A percentile compares a stretch with the other conserved stretches of the same genome.
Evolutionary conservation across 2,888 invertebrate genomes (phyloP).

Genomic region (Drosophila formosana): DNA sequence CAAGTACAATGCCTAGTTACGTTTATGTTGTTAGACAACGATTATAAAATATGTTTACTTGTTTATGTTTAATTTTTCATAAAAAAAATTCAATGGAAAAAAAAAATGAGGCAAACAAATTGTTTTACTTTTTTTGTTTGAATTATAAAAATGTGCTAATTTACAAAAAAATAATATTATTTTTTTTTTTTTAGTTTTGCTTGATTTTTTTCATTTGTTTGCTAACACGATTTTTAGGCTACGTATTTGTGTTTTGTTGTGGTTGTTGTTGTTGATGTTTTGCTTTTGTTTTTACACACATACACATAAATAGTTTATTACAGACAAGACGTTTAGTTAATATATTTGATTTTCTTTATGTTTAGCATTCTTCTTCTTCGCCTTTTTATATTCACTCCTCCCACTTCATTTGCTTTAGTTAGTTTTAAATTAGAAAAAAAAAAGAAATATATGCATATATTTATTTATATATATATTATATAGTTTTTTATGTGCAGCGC

Average conservation of each 20-base stretch:
- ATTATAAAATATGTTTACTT: slow-evolving; percentile 71
- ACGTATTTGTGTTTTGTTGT: slow-evolving; percentile 42
- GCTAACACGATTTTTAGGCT: slow-evolving; percentile 55
- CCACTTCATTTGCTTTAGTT: slow-evolving; percentile 35
- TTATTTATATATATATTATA: slow-evolving; percentile 26
- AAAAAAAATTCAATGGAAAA: slow-evolving; percentile 34
- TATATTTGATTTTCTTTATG: slow-evolving; percentile 37
- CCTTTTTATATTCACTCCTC: neutral
- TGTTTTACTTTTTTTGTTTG: slow-evolving; percentile 24
- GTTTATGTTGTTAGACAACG: slow-evolving; percentile 81
- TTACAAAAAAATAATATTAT: slow-evolving; percentile 66
- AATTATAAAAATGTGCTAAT: slow-evolving; percentile 72
- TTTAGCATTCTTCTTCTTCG: slow-evolving; percentile 29
- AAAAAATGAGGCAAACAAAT: slow-evolving; percentile 50
- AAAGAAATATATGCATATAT: slow-evolving; percentile 23
- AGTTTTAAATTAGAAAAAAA: slow-evolving; percentile 53
- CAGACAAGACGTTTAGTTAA: slow-evolving; percentile 55
- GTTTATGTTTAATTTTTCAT: slow-evolving; percentile 19
- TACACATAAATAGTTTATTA: slow-evolving; percentile 71
- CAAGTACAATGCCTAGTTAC: slow-evolving; percentile 76
- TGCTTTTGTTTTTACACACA: slow-evolving; percentile 63
- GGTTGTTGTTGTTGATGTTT: slow-evolving; percentile 38
- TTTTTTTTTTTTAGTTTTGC: slow-evolving; percentile 16
- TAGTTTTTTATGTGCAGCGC: slow-evolving; percentile 60
- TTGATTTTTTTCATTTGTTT: slow-evolving; percentile 28